Evolutionary conservation across 2,888 invertebrate species (phyloP).

Genomic region (Melolontha melolontha): DNA sequence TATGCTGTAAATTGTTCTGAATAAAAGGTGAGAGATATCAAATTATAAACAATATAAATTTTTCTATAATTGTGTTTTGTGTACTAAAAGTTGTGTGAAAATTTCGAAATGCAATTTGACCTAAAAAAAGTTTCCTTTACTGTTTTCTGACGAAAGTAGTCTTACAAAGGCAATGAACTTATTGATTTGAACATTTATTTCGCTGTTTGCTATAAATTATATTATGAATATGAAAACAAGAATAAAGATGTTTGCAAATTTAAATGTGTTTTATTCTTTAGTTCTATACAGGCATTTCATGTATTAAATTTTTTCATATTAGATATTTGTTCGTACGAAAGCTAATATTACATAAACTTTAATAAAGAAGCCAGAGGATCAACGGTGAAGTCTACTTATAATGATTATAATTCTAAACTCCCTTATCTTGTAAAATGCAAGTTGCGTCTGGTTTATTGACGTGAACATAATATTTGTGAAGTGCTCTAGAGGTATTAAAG

Average conservation of each 20-base stretch:
- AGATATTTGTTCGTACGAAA: no score
- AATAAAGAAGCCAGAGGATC: no score
- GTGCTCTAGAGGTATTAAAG: no score
- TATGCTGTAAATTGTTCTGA: slow-evolving; percentile 33
- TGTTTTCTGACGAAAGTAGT: background rate
- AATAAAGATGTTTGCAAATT: slow-evolving; percentile 30
- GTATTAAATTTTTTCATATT: no score
- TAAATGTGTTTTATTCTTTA: no score
- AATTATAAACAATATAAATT: slow-evolving; percentile 1
- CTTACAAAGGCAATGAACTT: background rate
- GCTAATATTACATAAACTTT: no score
- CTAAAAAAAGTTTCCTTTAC: background rate
- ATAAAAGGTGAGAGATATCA: slow-evolving; percentile 7
- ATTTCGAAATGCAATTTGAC: background rate
- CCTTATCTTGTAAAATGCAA: no score
- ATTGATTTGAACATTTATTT: slow-evolving; percentile 5
- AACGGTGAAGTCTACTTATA: no score
- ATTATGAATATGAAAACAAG: background rate
- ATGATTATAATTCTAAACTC: no score
- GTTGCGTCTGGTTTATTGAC: no score
- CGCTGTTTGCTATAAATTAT: slow-evolving; percentile 15
- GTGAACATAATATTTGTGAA: no score
- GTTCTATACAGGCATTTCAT: background rate
- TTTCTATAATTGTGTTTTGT: slow-evolving; percentile 13
- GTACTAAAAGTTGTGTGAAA: background rate